Percentiles rank a stretch among this genome's conserved stretches.
Conservation (phyloP, 1,140 invertebrate genomes). For the Brachionus plicatilis region DNA sequence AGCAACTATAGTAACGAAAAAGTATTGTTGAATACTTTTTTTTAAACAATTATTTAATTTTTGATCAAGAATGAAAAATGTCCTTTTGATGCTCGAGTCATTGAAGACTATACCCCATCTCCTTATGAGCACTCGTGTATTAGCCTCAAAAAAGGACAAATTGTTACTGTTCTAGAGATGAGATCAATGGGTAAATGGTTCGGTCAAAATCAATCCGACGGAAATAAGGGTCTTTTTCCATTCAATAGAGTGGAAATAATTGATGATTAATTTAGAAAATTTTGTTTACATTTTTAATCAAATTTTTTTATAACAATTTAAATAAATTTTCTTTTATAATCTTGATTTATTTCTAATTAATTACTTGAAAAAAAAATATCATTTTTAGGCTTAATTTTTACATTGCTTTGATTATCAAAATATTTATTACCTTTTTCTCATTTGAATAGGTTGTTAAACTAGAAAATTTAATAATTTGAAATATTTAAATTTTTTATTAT, state of each 20-base stretch:
- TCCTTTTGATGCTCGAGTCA: conserved; percentile 12
- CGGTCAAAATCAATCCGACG: not conserved
- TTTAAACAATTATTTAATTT: not conserved
- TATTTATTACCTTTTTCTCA: too few relatives aligned
- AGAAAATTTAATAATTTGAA: not conserved
- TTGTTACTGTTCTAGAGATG: conserved; percentile 30
- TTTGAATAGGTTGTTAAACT: too few relatives aligned
- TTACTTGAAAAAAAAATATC: too few relatives aligned
- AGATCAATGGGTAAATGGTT: conserved; percentile 39
- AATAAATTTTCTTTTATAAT: not conserved
- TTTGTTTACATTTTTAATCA: not conserved
- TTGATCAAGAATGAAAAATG: conserved; percentile 15
- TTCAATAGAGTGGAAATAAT: conserved; percentile 34
- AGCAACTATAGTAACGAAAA: not conserved
- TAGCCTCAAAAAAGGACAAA: conserved; percentile 15
- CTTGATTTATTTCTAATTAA: too few relatives aligned
- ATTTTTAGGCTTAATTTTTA: too few relatives aligned
- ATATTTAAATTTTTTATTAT: not conserved
- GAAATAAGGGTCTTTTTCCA: conserved; percentile 32
- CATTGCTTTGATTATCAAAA: too few relatives aligned
- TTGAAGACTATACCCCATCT: conserved; percentile 37
- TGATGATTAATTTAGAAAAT: not conserved
- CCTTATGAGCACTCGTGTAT: conserved; percentile 32
- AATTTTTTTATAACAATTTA: not conserved
- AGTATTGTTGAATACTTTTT: not conserved